phyloP scores from a whole-genome alignment of 37 sponge, comb jelly and placozoan species.

The Haliclona indistincta region DNA sequence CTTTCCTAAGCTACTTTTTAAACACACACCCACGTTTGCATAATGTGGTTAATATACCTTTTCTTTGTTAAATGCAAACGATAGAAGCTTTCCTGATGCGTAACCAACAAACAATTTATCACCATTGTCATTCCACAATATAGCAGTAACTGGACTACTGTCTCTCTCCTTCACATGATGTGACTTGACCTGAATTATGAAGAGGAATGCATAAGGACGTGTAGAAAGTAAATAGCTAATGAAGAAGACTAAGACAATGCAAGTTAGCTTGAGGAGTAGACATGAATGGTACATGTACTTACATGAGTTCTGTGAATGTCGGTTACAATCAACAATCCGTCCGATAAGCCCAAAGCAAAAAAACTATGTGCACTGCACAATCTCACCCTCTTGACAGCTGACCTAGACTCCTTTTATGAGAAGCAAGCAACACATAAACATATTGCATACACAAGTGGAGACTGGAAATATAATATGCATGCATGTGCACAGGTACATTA shows the following conservation, averaged over 20 bases:
- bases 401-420: constrained; percentile 53
- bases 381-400: constrained; percentile 28
- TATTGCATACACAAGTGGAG: no score
- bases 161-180: constrained; percentile 34
- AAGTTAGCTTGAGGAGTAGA: no score
- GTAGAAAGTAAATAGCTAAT: not conserved
- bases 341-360: constrained; percentile 35
- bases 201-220: not conserved
- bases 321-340: constrained; percentile 38
- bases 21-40: not conserved
- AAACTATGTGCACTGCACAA: constrained; percentile 22
- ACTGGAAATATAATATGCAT: not conserved
- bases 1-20: not conserved
- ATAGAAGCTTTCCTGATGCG: constrained; percentile 54
- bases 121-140: constrained; percentile 51
- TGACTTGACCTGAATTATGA: constrained; percentile 1
- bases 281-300: not conserved
- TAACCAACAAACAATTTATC: constrained; percentile 59
- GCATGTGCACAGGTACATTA: not conserved
- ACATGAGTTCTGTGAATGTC: constrained; percentile 23
- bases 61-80: constrained; percentile 14
- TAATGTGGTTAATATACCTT: not conserved
- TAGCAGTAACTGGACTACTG: constrained; percentile 24
- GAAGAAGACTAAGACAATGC: no score
- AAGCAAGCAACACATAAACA: no score